Evolutionary conservation across 2,797 vertebrate genomes (phyloP).

Genomic region (Pogoniulus pusillus): DNA sequence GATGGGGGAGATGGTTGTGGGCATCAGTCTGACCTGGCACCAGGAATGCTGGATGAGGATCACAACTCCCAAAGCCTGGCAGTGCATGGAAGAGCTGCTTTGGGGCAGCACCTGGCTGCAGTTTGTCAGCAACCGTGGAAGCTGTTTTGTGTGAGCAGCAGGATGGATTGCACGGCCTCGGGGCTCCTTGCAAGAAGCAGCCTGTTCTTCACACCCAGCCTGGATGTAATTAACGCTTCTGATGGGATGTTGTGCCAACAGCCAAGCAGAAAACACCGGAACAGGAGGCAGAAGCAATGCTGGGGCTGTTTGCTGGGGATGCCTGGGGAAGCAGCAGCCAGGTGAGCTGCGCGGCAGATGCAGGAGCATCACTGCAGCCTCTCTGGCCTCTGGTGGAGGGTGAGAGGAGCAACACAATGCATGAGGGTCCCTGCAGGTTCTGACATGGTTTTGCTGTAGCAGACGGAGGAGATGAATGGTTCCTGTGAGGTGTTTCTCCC

Average conservation of each 20-base stretch:
- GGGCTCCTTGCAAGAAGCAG: constrained; percentile 69
- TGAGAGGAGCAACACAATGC: not conserved
- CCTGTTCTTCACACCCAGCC: constrained; percentile 76
- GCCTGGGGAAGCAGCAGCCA: not conserved
- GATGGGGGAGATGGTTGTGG: fast-evolving
- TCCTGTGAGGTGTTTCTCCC: not conserved
- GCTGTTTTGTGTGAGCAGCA: constrained; percentile 33
- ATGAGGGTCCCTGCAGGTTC: not conserved
- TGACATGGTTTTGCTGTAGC: not conserved
- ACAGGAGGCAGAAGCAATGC: constrained; percentile 55
- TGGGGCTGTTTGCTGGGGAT: not conserved
- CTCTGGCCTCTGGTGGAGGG: not conserved
- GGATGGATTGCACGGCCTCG: constrained; percentile 57
- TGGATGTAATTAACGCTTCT: constrained; percentile 77
- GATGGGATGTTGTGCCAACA: constrained; percentile 76
- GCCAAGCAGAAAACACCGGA: constrained; percentile 65
- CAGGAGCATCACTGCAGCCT: not conserved
- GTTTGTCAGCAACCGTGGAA: not conserved
- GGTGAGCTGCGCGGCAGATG: not conserved
- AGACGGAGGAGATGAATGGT: fast-evolving
- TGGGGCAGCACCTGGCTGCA: not conserved
- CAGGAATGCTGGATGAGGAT: not conserved
- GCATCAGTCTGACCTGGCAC: fast-evolving
- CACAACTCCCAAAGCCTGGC: fast-evolving
- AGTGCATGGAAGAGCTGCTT: not conserved